These are phyloP conservation scores for Passer domesticus DNA, from an alignment of 2,113 vertebrate genomes.

Conservation along the genomic window DNA sequence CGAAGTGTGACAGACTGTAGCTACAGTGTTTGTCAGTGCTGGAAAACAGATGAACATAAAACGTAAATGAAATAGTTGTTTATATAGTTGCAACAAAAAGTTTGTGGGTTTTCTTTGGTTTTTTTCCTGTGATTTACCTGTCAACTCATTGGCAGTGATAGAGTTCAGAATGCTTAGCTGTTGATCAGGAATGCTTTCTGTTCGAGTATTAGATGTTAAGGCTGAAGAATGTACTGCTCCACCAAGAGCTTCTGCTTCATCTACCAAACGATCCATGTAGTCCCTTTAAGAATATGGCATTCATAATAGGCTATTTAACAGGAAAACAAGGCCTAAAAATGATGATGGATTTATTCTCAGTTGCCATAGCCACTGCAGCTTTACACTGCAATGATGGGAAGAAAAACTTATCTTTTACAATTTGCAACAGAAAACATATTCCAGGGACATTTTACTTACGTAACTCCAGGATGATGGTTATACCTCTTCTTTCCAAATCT, in stretches of 20 bases:
- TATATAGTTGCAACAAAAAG: not conserved
- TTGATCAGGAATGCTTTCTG: not conserved
- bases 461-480: slow-evolving; percentile 95
- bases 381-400: not conserved
- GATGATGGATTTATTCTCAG: not conserved
- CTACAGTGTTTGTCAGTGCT: slow-evolving; percentile 90
- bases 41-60: slow-evolving; percentile 10
- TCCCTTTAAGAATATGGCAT: not conserved
- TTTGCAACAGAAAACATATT: not conserved
- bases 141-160: not conserved
- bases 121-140: not conserved
- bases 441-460: slow-evolving; percentile 79
- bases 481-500: slow-evolving; percentile 97
- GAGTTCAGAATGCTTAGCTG: not conserved
- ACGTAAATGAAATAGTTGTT: not conserved
- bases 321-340: not conserved
- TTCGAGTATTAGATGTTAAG: not conserved
- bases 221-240: not conserved
- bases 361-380: not conserved
- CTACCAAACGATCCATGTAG: slow-evolving; percentile 11
- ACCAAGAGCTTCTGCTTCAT: not conserved
- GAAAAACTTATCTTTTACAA: not conserved
- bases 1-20: slow-evolving; percentile 84
- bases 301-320: not conserved
- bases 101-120: not conserved